Percentiles rank a stretch among this genome's conserved stretches.
These are phyloP conservation scores for Psittacula echo DNA, from an alignment of 2,797 vertebrate genomes.

Conservation along the genomic window DNA sequence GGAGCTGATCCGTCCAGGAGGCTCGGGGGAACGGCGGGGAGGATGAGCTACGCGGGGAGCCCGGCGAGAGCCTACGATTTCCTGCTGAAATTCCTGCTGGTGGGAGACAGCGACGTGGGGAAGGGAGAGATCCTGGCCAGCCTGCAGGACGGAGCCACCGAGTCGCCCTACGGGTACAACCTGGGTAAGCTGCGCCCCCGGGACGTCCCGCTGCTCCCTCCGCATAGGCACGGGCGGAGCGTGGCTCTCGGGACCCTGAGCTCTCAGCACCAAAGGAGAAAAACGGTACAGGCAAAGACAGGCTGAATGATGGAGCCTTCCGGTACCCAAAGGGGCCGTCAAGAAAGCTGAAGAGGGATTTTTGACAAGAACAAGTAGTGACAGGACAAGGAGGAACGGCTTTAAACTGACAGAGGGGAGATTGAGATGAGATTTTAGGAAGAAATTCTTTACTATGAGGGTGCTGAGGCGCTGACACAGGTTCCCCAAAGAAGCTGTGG, in stretches of 20 bases:
- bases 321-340: not conserved
- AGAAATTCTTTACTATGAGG: not conserved
- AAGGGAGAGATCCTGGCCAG: constrained; percentile 86
- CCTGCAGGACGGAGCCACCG: constrained; percentile 81
- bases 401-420: not conserved
- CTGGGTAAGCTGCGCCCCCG: constrained; percentile 73
- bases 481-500: not conserved
- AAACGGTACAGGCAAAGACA: not conserved
- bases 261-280: not conserved
- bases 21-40: constrained; percentile 23
- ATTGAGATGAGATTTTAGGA: not conserved
- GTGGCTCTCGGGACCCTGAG: not conserved
- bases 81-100: constrained; percentile 84
- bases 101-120: constrained; percentile 85
- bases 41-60: constrained; percentile 82
- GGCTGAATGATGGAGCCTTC: not conserved
- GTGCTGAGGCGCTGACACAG: not conserved
- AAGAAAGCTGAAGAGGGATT: not conserved
- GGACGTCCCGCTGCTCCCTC: not conserved
- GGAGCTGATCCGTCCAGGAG: not conserved
- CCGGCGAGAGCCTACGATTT: constrained; percentile 83
- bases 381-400: not conserved
- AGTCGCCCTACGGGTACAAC: constrained; percentile 84
- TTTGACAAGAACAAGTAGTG: not conserved
- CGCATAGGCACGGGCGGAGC: not conserved